Base-by-base conservation (phyloP, 2,888 invertebrate species). In the Standfussiana lucernea region DNA sequence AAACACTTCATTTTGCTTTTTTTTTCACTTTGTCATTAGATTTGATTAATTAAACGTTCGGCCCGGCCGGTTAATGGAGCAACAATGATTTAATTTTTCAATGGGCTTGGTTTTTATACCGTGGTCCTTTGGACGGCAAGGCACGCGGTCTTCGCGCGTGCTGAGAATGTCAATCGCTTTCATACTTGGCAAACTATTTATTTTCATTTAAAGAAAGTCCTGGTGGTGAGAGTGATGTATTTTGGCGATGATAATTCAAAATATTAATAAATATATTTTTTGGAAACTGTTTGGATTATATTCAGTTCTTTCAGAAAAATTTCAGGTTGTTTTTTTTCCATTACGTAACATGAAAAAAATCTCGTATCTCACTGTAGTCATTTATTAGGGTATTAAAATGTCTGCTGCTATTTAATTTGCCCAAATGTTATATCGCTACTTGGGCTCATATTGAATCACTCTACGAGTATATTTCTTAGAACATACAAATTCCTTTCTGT, bases 91-190 rank as follows among this genome's bases (percentile, higher is more conserved):
- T 95, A 96, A 96, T 96, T 96, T 96, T 96, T 95, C 95, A 93
- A 96, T 97, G 97, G 97, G 97, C 97, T 97, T 97, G 97, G 97
- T 97, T 97, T 97, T 97, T 97, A 97, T 97, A 97, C 78, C 94
- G 95, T 93, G 95, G 93, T 95, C 95, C 96, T 96, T 96, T 94
- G 97, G 96, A 95, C 95, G 96, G 96, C 96, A 92, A 96, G 93
- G 96, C 96, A 95, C 95, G 96, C 95, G 94, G 93, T 83, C 74
- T 32, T 15, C 0, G 91, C 87, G 92, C 95, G 94, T 94, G 95
- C 50, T n/a, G 3, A 3, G 96, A 90, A 95, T 96, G 85, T 77
- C 83, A 94, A 96, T 89, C 82, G 90, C 91, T 90, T 93, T 94
- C 94, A 93, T 94, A 95, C 94, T 94, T 95, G 94, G 95, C 95